Conservation (phyloP, 2,888 invertebrate species). For the Hedychridium roseum region DNA sequence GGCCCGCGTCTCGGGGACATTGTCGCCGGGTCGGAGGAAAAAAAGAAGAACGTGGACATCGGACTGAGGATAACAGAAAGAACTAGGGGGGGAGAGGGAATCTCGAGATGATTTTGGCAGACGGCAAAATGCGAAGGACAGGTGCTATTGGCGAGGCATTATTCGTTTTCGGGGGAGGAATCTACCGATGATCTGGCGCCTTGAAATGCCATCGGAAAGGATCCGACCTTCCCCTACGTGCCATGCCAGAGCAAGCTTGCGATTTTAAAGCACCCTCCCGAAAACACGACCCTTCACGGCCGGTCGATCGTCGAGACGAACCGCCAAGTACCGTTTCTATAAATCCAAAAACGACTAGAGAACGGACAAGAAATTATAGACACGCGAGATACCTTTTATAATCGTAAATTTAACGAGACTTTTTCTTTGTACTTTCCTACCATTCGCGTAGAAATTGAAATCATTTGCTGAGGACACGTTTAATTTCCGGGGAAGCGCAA, state of each 20-base stretch:
- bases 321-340: too few species aligned
- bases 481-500: too few species aligned
- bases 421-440: too few species aligned
- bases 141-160: conserved; percentile 40
- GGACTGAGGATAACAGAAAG: conserved; percentile 2
- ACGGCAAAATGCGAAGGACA: conserved; percentile 43
- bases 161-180: conserved; percentile 16
- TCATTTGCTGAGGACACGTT: too few species aligned
- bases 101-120: conserved; percentile 46
- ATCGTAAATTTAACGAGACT: too few species aligned
- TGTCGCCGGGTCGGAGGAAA: conserved; percentile 39
- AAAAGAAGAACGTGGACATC: conserved; percentile 20
- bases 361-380: too few species aligned
- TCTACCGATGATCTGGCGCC: not conserved
- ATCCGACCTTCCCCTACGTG: conserved; percentile 14
- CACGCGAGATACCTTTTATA: too few species aligned
- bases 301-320: too few species aligned
- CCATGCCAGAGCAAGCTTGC: conserved; percentile 18
- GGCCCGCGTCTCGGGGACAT: conserved; percentile 49
- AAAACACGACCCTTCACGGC: not conserved
- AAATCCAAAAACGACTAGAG: too few species aligned
- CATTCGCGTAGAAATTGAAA: too few species aligned
- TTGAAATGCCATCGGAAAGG: not conserved
- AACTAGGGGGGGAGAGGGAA: conserved; percentile 5
- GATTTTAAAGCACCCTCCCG: conserved; percentile 23